These are phyloP conservation scores for Hirundo rustica DNA, from an alignment of 2,797 vertebrate genomes.

Conservation along the genomic window DNA sequence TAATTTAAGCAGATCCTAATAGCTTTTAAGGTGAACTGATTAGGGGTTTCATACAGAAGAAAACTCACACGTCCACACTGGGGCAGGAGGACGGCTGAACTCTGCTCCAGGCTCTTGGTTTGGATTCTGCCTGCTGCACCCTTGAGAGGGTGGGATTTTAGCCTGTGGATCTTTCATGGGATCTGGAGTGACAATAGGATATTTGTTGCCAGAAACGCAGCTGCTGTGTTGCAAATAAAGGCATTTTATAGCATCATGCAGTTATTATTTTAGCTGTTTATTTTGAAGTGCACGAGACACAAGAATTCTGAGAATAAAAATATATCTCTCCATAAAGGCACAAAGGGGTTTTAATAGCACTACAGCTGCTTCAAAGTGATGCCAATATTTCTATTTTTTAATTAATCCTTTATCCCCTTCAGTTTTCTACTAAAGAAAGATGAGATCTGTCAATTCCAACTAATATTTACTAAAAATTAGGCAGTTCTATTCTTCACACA, in stretches of 20 bases:
- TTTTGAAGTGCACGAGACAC: background rate
- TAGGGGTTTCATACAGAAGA: background rate
- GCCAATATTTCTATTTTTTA: background rate
- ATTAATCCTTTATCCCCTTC: background rate
- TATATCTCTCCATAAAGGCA: background rate
- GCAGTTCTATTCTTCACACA: background rate
- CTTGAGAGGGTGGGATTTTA: background rate
- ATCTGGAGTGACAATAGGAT: background rate
- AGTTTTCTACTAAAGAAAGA: background rate
- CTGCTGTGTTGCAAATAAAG: constrained; percentile 27
- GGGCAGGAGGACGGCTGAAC: background rate
- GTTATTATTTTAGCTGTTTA: background rate
- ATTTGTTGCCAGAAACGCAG: background rate
- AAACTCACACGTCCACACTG: background rate
- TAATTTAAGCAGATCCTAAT: background rate
- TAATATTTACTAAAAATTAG: background rate
- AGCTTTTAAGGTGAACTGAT: background rate
- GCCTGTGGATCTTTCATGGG: background rate
- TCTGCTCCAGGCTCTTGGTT: background rate
- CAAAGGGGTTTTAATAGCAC: background rate
- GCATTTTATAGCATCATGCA: background rate
- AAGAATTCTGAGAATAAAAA: background rate
- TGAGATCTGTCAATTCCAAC: background rate
- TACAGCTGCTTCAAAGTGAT: background rate
- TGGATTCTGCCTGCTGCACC: background rate